Conservation (phyloP, 2,888 invertebrate genomes). For the Myopa testacea region DNA sequence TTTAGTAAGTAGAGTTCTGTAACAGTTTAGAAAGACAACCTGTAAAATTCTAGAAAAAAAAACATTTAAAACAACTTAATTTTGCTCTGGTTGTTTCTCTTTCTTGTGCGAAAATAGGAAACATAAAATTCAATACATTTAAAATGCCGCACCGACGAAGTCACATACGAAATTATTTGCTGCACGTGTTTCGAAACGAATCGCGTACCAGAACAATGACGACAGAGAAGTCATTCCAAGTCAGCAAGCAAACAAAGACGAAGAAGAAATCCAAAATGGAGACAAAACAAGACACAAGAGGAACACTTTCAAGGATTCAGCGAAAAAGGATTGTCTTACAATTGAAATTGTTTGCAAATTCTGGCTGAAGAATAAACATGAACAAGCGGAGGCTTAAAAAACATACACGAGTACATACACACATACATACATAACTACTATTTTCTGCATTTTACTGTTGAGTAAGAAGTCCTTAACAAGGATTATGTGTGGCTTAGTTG, state of each 20-base stretch:
- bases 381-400: background rate
- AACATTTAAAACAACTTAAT: no score
- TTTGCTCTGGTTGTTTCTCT: no score
- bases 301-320: background rate
- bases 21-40: no score
- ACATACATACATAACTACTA: background rate
- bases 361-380: background rate
- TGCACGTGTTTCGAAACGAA: constrained; percentile 3
- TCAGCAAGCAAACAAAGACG: background rate
- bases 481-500: constrained; percentile 27
- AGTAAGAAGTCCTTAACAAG: constrained; percentile 15
- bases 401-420: background rate
- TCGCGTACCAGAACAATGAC: background rate
- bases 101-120: no score
- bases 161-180: constrained; percentile 25
- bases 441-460: background rate
- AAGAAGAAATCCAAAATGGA: background rate
- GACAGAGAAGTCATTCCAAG: background rate
- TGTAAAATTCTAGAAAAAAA: no score
- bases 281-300: background rate
- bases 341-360: constrained; percentile 23
- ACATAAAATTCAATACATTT: background rate
- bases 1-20: no score
- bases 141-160: constrained; percentile 12
- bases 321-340: constrained; percentile 17